A percentile compares a stretch with the other conserved stretches of the same genome.
Evolutionary conservation across 2,113 vertebrate genomes (phyloP).

Genomic region (Pelobates fuscus): DNA sequence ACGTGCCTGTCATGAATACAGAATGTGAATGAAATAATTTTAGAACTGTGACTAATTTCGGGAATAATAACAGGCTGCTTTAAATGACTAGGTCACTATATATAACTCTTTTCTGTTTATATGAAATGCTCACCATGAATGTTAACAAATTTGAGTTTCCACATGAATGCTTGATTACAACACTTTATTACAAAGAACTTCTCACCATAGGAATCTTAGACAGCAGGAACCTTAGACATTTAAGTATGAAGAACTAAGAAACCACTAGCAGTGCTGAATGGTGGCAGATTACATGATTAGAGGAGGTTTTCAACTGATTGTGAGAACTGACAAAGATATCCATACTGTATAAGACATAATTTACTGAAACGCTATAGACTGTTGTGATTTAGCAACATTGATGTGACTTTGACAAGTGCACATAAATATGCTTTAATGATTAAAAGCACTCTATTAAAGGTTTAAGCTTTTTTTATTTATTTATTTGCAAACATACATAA

Average conservation of each 20-base stretch:
- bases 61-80: too few relatives aligned
- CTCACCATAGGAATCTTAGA: not conserved
- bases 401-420: too few relatives aligned
- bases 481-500: too few relatives aligned
- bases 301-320: not conserved
- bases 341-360: too few relatives aligned
- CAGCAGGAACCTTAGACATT: not conserved
- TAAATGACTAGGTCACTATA: not conserved
- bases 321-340: not conserved
- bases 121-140: not conserved
- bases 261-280: not conserved
- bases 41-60: too few relatives aligned
- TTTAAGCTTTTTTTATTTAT: too few relatives aligned
- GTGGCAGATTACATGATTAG: not conserved
- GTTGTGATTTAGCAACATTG: too few relatives aligned
- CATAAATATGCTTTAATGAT: too few relatives aligned
- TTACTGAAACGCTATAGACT: too few relatives aligned
- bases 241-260: not conserved
- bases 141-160: not conserved
- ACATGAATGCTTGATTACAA: not conserved
- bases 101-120: not conserved
- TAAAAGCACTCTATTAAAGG: too few relatives aligned
- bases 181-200: not conserved
- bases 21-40: too few relatives aligned
- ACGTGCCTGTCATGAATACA: too few relatives aligned